These are phyloP conservation scores for Plebejus anna DNA, from an alignment of 2,888 invertebrate species.

Conservation along the genomic window DNA sequence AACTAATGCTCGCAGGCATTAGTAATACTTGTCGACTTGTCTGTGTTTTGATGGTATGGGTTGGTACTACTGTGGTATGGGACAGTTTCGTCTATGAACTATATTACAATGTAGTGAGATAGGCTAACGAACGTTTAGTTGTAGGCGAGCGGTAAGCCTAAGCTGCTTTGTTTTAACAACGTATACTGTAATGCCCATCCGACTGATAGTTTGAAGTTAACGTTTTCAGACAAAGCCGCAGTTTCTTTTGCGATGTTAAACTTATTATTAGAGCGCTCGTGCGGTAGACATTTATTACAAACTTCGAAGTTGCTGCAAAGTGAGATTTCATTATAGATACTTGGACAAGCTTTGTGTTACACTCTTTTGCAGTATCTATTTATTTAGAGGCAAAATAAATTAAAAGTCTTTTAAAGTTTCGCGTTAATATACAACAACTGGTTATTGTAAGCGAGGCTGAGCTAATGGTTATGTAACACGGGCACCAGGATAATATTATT, in stretches of 20 bases:
- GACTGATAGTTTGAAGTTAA: neutral
- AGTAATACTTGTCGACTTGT: no score
- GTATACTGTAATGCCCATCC: neutral
- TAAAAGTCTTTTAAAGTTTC: neutral
- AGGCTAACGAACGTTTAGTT: no score
- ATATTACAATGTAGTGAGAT: no score
- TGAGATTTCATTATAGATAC: slow-evolving; percentile 15
- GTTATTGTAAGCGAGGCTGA: no score
- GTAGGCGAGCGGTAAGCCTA: no score
- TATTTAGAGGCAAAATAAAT: neutral
- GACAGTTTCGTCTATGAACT: no score
- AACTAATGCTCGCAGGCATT: no score
- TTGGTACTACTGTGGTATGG: no score
- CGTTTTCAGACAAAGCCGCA: neutral
- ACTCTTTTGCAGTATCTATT: neutral
- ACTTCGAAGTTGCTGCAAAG: slow-evolving; percentile 6
- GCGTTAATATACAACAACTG: no score
- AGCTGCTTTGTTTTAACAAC: neutral
- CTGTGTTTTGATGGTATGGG: no score
- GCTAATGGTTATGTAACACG: no score
- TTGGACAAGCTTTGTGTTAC: neutral
- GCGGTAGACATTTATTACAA: neutral
- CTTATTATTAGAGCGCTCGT: slow-evolving; percentile 10
- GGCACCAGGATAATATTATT: no score
- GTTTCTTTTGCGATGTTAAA: neutral